Evolutionary conservation across 1,140 invertebrate species (phyloP).

Genomic region (Whitmania pigra): DNA sequence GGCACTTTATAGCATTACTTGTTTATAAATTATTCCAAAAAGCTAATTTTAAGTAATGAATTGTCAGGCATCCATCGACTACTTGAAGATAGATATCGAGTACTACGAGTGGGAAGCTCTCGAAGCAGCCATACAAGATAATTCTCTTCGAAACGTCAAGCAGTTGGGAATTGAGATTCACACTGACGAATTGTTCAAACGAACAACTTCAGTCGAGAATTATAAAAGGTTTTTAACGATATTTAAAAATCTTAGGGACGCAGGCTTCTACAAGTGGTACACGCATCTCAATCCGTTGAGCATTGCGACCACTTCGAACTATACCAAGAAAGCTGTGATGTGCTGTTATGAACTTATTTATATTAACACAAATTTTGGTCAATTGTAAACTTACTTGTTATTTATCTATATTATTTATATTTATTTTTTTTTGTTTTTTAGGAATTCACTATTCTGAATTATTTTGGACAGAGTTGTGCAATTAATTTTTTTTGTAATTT

Average conservation of each 20-base stretch:
- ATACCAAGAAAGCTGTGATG: background rate
- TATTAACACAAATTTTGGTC: conserved; percentile 8
- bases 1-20: no score
- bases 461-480: no score
- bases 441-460: no score
- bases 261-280: conserved; percentile 11
- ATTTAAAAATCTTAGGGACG: conserved; percentile 1
- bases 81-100: conserved; percentile 16
- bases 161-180: conserved; percentile 16
- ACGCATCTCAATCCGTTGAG: background rate
- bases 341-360: conserved; percentile 15
- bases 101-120: conserved; percentile 11
- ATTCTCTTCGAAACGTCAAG: conserved; percentile 9
- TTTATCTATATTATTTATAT: no score
- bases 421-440: no score
- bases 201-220: background rate
- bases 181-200: background rate
- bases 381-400: no score
- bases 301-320: background rate
- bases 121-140: background rate
- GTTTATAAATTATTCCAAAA: background rate
- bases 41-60: background rate
- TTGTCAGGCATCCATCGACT: background rate
- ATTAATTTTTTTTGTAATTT: no score
- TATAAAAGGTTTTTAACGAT: conserved; percentile 7